phyloP scores from a whole-genome alignment of 2,797 vertebrate species.

The Syngnathus rostellatus region DNA sequence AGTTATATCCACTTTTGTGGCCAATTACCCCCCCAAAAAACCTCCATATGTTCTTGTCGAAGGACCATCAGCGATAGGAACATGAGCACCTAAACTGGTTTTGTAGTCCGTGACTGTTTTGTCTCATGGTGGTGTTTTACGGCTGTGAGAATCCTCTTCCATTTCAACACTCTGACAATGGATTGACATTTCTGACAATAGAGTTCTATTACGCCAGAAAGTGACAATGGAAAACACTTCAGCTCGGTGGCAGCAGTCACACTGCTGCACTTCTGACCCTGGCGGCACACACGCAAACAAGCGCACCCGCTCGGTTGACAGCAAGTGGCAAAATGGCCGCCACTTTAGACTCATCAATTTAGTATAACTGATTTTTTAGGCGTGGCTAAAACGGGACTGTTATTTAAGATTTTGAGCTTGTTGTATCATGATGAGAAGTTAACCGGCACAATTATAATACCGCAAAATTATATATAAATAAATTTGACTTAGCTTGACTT shows the following conservation, averaged over 20 bases:
- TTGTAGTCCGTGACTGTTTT: slow-evolving; percentile 25
- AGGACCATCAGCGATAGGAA: slow-evolving; percentile 28
- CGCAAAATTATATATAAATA: no score
- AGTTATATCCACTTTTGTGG: slow-evolving; percentile 9
- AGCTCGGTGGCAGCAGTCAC: slow-evolving; percentile 44
- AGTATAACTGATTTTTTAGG: no score
- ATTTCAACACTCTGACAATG: slow-evolving; percentile 38
- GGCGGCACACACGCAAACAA: slow-evolving; percentile 11
- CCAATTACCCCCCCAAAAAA: slow-evolving; percentile 21
- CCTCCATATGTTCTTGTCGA: slow-evolving; percentile 29
- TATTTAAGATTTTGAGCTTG: no score
- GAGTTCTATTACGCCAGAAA: slow-evolving; percentile 27
- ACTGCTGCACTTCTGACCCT: slow-evolving; percentile 44
- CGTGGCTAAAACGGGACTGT: no score
- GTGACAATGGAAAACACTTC: slow-evolving; percentile 45
- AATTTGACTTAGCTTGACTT: no score
- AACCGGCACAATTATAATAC: no score
- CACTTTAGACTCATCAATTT: no score
- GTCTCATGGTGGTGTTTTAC: slow-evolving; percentile 26
- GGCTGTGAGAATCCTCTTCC: slow-evolving; percentile 29
- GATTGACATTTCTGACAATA: slow-evolving; percentile 48
- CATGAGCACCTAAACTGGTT: slow-evolving; percentile 27
- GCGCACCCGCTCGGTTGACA: no score
- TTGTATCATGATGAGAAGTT: no score
- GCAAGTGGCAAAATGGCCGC: no score